Evolutionary conservation across 1,140 invertebrate genomes (phyloP), one percentile per base, ranked within the genome.

Genomic region (Dufourea novaeangliae): DNA sequence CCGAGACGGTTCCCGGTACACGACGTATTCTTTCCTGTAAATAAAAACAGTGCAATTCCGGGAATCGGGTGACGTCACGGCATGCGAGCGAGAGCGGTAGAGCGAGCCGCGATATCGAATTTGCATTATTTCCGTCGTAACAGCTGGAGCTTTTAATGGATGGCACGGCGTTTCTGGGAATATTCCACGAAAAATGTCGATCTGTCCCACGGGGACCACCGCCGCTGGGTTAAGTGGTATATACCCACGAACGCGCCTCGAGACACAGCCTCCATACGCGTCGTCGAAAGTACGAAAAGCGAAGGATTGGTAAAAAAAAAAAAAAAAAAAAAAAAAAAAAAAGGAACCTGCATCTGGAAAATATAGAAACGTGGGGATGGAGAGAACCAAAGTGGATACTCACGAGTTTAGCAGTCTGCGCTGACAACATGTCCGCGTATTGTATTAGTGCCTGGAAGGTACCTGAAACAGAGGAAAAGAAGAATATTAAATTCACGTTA

Each of bases 371-470:
- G 44, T 34, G 12, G 64, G 44, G 44, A 32, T 56, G n/a, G n/a
- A n/a, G n/a, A 63, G 75, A 80, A 77, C 64, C 73, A 78, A 81
- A 86, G 77, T 72, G 64, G 84, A 87, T 91, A 95, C 95, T 96
- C 93, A 97, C 96, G 93, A 96, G 94, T 95, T 99, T 99, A 89
- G 98, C 98, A 88, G 97, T 96, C 93, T 99, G 98, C 78, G 99
- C 98, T 82, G 98, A 97, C 88, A 98, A 95, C 74, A 98, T 97
- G 93, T 99, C 98, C 81, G 97, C 96, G 93, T 99, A 99, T 93
- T 99, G 99, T 92, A 99, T 98, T 87, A 99, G 94, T 74, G 98
- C 98, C 96, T 99, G 99, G 95, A 99, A 99, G 94, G 97, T 98
- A 94, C 98, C 97, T 98, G 94, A 80, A 96, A 96, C 90, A 83